Evolutionary conservation across 2,797 vertebrate species (phyloP), one percentile per base, ranked within the genome.

Genomic region (Pseudochaenichthys georgianus): DNA sequence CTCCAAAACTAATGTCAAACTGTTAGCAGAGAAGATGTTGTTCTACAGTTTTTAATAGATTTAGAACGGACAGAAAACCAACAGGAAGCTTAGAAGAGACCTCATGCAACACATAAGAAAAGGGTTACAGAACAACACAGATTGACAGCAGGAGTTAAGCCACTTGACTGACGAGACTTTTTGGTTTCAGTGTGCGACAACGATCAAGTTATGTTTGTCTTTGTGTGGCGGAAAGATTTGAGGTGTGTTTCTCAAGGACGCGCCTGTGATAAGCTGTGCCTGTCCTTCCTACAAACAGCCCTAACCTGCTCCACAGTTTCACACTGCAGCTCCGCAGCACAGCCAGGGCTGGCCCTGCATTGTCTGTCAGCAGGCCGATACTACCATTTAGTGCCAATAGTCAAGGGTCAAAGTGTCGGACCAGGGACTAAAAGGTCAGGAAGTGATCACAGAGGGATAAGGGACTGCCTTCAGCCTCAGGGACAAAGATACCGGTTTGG

Each of bases 301-400:
- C 88, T 88, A 89, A 93, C 93, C 90, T 86, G 93, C 82, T 91
- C 3, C 52, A 52, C 82, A 80, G 89, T 90, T 86, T 91, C 88
- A 85, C 60, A 63, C 51, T 62, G 54, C 65, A 45, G 28, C 38
- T 68, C 48, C 53, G 16, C 59, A 21, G 73, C 46, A 46, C 73
- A 41, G 34, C 2, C 2, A 83, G 74, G 82, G 87, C 65, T 67
- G 19, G 87, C 78, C 73, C 58, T 47, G 65, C 21, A 23, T 86
- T 80, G 71, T 84, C 3, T 54, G 12, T 48, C 10, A 9, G 10
- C 53, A 55, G 42, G 16, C 0, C 6, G 34, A 81, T 58, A 71
- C 80, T 53, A 45, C 75, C 3, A 28, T 55, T 61, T 45, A 42
- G 19, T 19, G 17, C 10, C 4, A 42, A 42, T 50, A 13, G n/a